Evolutionary conservation across 2,888 invertebrate genomes (phyloP), one percentile per base, ranked within the genome.

Genomic region (Leptogaster cylindrica): DNA sequence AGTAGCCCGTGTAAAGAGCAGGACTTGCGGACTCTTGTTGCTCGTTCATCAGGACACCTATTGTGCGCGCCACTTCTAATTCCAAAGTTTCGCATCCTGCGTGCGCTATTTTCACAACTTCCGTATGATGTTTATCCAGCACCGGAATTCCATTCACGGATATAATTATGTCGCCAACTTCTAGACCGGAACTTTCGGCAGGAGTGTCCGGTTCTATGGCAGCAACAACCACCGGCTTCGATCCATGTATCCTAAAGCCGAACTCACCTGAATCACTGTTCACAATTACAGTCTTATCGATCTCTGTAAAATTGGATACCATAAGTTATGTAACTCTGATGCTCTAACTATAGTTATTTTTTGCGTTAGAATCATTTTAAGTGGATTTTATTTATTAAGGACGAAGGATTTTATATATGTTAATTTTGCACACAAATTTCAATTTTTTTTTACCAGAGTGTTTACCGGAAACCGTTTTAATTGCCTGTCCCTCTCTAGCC

Each of bases 181-280:
- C 93, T 63, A 97, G 82, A 0, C 96, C 96, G 3, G 93, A 94
- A 65, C 87, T 89, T 81, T 95, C 95, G 0, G 97, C 96, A 0
- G 96, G 94, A 1, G 96, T 96, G 73, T 93, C 94, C 31, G 92
- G 91, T 82, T 96, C 96, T 73, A 97, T 95, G 16, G 94, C 94
- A 2, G 96, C 95, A 25, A 97, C 95, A 10, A 96, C 94, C n/a
- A 96, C 95, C 1, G 97, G 97, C 76, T 93, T 92, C 68, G 94
- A 93, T 23, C 96, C 96, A 75, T 96, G 94, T 76, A 97, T 95
- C 70, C 97, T 88, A 80, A 97, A 95, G 10, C 96, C 96, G 78
- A 95, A 97, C 78, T 95, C 96, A 33, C 93, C 93, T 20, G 90
- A 88, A 73, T 91, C 90, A 61, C 92, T 88, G 72, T 88, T 88